Percentiles rank a stretch among this genome's conserved stretches.
phyloP scores from a whole-genome alignment of 2,888 invertebrate species.

The Rhimphoctona megacephalus region DNA sequence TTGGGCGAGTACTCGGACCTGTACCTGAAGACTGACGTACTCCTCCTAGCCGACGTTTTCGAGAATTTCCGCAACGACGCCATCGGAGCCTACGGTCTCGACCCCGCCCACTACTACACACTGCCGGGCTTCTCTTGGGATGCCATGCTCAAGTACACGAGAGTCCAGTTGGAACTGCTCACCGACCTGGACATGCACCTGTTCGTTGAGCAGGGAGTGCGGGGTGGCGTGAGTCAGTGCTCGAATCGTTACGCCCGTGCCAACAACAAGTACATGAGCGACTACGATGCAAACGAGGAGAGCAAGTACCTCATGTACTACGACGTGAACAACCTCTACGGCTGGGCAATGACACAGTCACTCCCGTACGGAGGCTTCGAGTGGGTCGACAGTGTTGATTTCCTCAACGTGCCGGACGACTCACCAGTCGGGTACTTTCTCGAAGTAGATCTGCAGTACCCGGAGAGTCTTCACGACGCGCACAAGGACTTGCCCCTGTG shows the following conservation, averaged over 20 bases:
- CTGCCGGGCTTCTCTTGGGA: constrained; percentile 5
- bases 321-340: constrained; percentile 63
- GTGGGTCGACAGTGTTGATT: not conserved
- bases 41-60: not conserved
- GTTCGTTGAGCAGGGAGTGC: constrained; percentile 64
- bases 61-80: constrained; percentile 33
- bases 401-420: constrained; percentile 72
- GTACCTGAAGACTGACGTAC: not conserved
- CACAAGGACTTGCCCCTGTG: constrained; percentile 79
- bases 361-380: constrained; percentile 50
- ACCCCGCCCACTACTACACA: constrained; percentile 78
- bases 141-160: constrained; percentile 73
- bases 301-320: constrained; percentile 62
- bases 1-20: constrained; percentile 79
- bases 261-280: constrained; percentile 71
- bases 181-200: constrained; percentile 78
- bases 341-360: constrained; percentile 45
- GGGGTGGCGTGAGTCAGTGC: not conserved
- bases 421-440: constrained; percentile 79
- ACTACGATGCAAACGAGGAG: constrained; percentile 40
- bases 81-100: constrained; percentile 73
- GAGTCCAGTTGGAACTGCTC: constrained; percentile 67
- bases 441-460: constrained; percentile 84
- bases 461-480: constrained; percentile 77
- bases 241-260: constrained; percentile 67